Evolutionary conservation across 2,797 vertebrate genomes (phyloP), one percentile per base, ranked within the genome.

Genomic region (Meriones psammophilus): DNA sequence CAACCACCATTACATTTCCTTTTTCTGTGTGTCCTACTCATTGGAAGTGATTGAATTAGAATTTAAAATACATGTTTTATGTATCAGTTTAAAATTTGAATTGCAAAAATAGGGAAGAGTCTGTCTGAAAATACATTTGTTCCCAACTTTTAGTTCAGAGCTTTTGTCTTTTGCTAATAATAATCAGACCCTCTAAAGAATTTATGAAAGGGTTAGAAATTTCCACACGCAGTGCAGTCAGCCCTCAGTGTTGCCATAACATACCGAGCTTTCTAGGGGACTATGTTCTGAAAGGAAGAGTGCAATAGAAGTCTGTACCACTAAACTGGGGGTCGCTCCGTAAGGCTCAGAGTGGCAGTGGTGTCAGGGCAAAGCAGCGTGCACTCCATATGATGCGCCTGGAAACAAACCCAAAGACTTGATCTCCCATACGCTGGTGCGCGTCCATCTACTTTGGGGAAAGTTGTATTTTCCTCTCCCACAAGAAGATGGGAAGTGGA

Each of bases 281-380:
- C 73, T 42, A 58, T 46, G 22, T 94, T 92, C 74, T 94, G 68
- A 89, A 24, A 8, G 93, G 62, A 69, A 84, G 73, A 50, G 10
- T 76, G 1, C 20, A 50, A 12, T 42, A 54, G 33, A 84, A 91
- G 90, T 91, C 14, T 64, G 76, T 76, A 77, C n/a, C 66, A 39
- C 46, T 90, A 91, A 46, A 58, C 42, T 81, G 54, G 56, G 56
- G 26, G n/a, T 62, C 22, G 26, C 13, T n/a, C 56, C 13, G 10
- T 36, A 62, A 81, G 56, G 22, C n/a, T 60, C 22, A 39, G 15
- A 36, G 46, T 78, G 56, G 22, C 62, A 7, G 50, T 20, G n/a
- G 36, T 56, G 74, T 87, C 90, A 71, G 69, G 36, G 89, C 36
- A 90, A 88, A 66, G 46, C 46, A 56, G 10, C 73, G 36, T 76